phyloP scores from a whole-genome alignment of 2,797 vertebrate species.

The Heteromormyrus szaboi region DNA sequence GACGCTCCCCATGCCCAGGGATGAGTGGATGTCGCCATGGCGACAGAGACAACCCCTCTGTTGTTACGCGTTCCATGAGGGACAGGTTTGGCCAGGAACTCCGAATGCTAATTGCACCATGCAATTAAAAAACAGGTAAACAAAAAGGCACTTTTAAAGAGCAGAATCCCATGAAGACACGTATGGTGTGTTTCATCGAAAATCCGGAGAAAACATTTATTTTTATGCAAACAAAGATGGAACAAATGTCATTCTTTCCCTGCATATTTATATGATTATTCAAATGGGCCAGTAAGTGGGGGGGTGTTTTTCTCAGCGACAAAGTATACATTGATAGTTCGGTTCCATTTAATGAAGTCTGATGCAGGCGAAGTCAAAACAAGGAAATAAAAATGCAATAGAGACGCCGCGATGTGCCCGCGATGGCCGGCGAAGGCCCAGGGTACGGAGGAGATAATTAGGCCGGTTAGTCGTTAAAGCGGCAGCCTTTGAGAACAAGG shows the following conservation, averaged over 20 bases:
- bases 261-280: slow-evolving; percentile 6
- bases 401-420: slow-evolving; percentile 8
- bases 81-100: slow-evolving; percentile 2
- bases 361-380: neutral
- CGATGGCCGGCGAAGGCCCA: slow-evolving; percentile 29
- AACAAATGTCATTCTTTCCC: neutral
- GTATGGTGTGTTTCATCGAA: neutral
- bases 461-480: slow-evolving; percentile 27
- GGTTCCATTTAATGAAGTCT: slow-evolving; percentile 19
- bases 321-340: slow-evolving; percentile 1
- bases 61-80: slow-evolving; percentile 35
- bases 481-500: slow-evolving; percentile 37
- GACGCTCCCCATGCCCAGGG: slow-evolving; percentile 40
- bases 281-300: neutral
- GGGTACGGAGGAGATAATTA: slow-evolving; percentile 43
- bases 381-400: neutral
- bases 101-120: neutral
- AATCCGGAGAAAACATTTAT: neutral
- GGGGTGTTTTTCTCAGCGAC: neutral
- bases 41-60: neutral
- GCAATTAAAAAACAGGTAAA: neutral
- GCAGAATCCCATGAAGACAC: neutral
- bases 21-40: slow-evolving; percentile 51
- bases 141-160: neutral
- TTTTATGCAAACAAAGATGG: neutral